phyloP scores from a whole-genome alignment of 2,888 invertebrate genomes.

The Melitaea athalia region DNA sequence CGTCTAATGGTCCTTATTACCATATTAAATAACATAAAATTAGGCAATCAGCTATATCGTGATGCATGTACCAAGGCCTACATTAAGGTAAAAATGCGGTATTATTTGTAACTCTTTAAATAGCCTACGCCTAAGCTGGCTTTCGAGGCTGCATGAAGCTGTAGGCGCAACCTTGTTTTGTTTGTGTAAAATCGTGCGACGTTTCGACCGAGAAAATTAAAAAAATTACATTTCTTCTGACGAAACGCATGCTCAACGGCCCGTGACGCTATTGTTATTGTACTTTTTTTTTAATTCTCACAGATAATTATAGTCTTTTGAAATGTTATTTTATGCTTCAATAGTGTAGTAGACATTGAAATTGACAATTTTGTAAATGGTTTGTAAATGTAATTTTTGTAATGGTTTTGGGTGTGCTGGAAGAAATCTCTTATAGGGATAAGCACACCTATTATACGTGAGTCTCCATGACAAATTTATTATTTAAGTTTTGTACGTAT shows the following conservation, averaged over 20 bases:
- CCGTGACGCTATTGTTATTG: conserved; percentile 26
- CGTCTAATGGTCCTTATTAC: not conserved
- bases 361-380: no score
- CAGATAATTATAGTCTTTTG: conserved; percentile 7
- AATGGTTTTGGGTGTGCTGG: no score
- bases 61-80: conserved; percentile 24
- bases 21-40: conserved; percentile 22
- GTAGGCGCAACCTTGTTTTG: conserved; percentile 24
- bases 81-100: conserved; percentile 25
- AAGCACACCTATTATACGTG: no score
- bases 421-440: no score
- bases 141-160: conserved; percentile 24
- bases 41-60: conserved; percentile 23
- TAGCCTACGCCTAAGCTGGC: conserved; percentile 23
- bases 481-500: no score
- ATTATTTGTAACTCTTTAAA: conserved; percentile 25
- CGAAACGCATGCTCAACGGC: conserved; percentile 24
- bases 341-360: not conserved
- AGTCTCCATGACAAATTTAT: no score
- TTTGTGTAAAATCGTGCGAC: conserved; percentile 13
- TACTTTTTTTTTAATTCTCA: conserved; percentile 1
- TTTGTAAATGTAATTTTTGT: no score
- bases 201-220: conserved; percentile 21
- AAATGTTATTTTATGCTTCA: not conserved
- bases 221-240: conserved; percentile 33